Base-by-base conservation (phyloP, 2,888 invertebrate genomes). In the Dicranocentrus wangi region DNA sequence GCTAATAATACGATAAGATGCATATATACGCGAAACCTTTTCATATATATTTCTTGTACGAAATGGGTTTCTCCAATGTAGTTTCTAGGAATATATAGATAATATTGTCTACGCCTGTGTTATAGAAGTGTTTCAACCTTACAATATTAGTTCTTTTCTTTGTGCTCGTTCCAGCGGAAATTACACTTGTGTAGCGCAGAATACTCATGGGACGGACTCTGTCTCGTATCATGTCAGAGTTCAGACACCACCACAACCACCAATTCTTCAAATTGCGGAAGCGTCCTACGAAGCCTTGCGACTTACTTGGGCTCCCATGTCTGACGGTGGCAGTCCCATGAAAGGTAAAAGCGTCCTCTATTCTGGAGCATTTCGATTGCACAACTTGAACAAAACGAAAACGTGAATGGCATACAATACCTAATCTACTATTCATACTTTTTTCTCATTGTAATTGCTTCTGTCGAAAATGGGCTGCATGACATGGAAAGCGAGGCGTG, bases 181-280 rank as follows among this genome's bases (percentile, higher is more conserved):
- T 90, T 97, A 96, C 89, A 95, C 95, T 0, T 97, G 97, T 88
- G 90, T 91, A 42, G 95, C 95, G 0, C 94, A 95, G 87, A 97
- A 97, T 88, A 91, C 91, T 10, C 93, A 94, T 89, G 95, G 95
- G 1, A 92, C 92, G 73, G 96, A 95, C 89, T 93, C 94, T 87
- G 94, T 96, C 82, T 92, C 93, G 0, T 95, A 95, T 88, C 92
- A 92, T 77, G 91, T 94, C 23, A 92, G 89, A 80, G 90, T 91
- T 42, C 90, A 90, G 89, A 90, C 90, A 89, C 87, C 95, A 69
- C 95, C 96, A 2, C 94, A 94, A 82, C 93, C 95, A 0, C 96
- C 97, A 1, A 92, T 93, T 42, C 89, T 97, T 32, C 93, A 93
- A 13, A 94, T 96, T 0, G 92, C 94, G 1, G 94, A 94, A 87